phyloP scores from a whole-genome alignment of 2,888 invertebrate species.

The Prionchulus punctatus region DNA sequence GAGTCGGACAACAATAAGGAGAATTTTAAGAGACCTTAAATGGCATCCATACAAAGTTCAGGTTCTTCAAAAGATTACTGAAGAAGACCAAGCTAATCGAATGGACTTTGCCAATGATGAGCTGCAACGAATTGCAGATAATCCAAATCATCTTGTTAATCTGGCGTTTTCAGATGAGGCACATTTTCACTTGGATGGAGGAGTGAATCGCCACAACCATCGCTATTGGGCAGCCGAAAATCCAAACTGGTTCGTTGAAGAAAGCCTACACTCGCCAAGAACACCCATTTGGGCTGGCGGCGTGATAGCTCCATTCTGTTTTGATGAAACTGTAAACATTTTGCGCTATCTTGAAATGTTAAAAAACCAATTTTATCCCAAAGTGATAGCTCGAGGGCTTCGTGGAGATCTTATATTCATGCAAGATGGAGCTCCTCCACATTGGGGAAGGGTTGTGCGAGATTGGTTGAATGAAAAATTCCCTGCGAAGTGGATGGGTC shows the following conservation, averaged over 20 bases:
- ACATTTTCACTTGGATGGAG: background rate
- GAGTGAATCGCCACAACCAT: background rate
- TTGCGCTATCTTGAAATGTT: background rate
- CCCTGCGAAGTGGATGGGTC: conserved; percentile 14
- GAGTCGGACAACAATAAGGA: background rate
- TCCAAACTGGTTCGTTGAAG: background rate
- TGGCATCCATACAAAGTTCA: conserved; percentile 1
- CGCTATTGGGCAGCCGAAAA: background rate
- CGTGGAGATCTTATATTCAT: conserved; percentile 12
- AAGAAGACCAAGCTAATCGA: background rate
- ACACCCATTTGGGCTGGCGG: background rate
- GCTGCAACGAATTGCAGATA: background rate
- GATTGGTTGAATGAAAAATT: conserved; percentile 15
- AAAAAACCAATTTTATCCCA: conserved; percentile 1
- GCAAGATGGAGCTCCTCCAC: conserved; percentile 16
- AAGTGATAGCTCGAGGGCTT: background rate
- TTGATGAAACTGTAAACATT: background rate
- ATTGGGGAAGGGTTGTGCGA: conserved; percentile 13
- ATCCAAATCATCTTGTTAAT: background rate
- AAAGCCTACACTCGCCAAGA: background rate
- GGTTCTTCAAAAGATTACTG: background rate
- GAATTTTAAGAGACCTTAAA: background rate
- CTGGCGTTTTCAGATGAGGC: background rate
- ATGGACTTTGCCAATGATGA: background rate
- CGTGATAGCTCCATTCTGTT: background rate